phyloP scores from a whole-genome alignment of 2,888 invertebrate genomes.

The Bellardia bayeri region DNA sequence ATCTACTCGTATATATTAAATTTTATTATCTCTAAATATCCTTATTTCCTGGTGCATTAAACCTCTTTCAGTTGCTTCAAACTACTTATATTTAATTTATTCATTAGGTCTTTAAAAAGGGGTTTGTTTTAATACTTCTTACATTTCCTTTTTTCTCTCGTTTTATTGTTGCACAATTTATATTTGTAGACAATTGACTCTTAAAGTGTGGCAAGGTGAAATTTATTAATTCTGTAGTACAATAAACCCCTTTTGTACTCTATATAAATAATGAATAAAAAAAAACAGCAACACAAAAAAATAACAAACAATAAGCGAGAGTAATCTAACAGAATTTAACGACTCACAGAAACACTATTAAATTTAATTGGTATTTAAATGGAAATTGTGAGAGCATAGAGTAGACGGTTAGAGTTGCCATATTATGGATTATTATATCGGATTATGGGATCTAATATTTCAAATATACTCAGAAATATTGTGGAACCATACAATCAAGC shows the following conservation, averaged over 20 bases:
- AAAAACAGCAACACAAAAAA: slow-evolving; percentile 23
- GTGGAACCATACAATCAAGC: too few species aligned
- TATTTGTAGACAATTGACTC: slow-evolving; percentile 62
- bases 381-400: slow-evolving; percentile 10
- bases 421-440: neutral
- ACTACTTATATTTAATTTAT: neutral
- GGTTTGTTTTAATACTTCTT: neutral
- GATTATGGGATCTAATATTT: too few species aligned
- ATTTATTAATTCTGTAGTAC: slow-evolving; percentile 65
- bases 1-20: too few species aligned
- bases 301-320: neutral
- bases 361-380: slow-evolving; percentile 57
- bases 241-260: slow-evolving; percentile 63
- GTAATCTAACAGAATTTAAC: slow-evolving; percentile 31
- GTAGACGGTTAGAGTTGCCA: slow-evolving; percentile 29
- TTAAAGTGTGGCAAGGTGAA: slow-evolving; percentile 65
- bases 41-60: slow-evolving; percentile 31
- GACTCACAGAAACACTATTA: slow-evolving; percentile 21
- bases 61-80: neutral
- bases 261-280: slow-evolving; percentile 3
- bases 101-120: neutral
- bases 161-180: slow-evolving; percentile 33
- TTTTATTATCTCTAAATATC: too few species aligned
- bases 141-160: slow-evolving; percentile 21
- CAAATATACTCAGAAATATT: too few species aligned